Evolutionary conservation across 1,140 invertebrate genomes (phyloP).

Genomic region (Gonioctena quinquepunctata): DNA sequence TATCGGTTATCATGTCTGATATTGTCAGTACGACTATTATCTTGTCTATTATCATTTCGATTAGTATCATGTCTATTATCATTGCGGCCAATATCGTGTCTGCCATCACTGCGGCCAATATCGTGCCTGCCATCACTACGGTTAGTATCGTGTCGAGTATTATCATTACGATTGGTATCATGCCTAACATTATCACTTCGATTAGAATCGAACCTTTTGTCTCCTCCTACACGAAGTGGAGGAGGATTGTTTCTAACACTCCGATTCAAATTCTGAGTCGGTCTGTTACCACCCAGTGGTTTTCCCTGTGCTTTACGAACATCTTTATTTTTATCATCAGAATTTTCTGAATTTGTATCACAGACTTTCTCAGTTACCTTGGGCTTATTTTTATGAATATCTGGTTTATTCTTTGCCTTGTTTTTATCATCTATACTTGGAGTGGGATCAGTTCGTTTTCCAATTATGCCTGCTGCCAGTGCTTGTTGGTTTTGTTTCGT

Average conservation of each 20-base stretch:
- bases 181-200: background rate
- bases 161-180: background rate
- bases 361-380: slow-evolving; percentile 26
- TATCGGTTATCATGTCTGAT: background rate
- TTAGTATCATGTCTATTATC: slow-evolving; percentile 17
- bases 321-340: slow-evolving; percentile 36
- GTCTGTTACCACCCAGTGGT: slow-evolving; percentile 12
- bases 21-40: slow-evolving; percentile 15
- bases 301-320: slow-evolving; percentile 19
- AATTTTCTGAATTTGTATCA: slow-evolving; percentile 27
- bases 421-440: slow-evolving; percentile 54
- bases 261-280: background rate
- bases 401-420: slow-evolving; percentile 17
- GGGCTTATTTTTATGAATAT: slow-evolving; percentile 25
- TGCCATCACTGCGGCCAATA: slow-evolving; percentile 9
- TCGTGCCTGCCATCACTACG: background rate
- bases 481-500: slow-evolving; percentile 71
- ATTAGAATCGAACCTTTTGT: slow-evolving; percentile 17
- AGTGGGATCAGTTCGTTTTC: slow-evolving; percentile 31
- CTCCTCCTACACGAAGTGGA: slow-evolving; percentile 7
- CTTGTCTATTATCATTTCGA: slow-evolving; percentile 11
- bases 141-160: background rate
- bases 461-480: slow-evolving; percentile 67
- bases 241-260: slow-evolving; percentile 22
- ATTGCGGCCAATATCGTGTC: background rate